Base-by-base conservation (phyloP, 2,888 invertebrate genomes). In the Amblyjoppa fuscipennis region DNA sequence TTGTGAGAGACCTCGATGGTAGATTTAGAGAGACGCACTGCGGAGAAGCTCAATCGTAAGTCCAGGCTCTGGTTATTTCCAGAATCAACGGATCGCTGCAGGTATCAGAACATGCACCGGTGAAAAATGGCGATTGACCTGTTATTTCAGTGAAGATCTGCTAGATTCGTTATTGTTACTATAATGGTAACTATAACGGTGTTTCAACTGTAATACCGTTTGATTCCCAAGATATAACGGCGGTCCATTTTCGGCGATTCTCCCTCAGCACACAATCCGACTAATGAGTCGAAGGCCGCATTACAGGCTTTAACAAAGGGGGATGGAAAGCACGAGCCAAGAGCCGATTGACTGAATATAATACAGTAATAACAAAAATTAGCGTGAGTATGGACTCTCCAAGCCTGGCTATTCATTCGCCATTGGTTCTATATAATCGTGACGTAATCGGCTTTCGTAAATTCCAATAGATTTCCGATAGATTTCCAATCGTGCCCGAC, bases 281-380 rank as follows among this genome's bases (percentile, higher is more conserved):
- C 41, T 41, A 56, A 56, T 56, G 25, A 45, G 59, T 34, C 41
- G 4, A 25, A 41, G 38, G 41, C 28, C 41, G 59, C 59, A 25
- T 59, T 66, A 38, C 38, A 53, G 13, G 34, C 13, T 51, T 2
- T 38, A 53, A 16, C 34, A 66, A 28, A 28, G 53, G 2, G 20
- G 53, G 7, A 20, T 56, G 11, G 11, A 56, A 56, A 6, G 20
- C 20, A 7, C 3, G 9, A 7, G 2, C 5, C 74, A 61, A 59
- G n/a, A 66, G 38, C 5, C n/a, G 16, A 76, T 34, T 34, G 25
- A 66, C 9, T 31, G 20, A 76, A 66, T 53, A 51, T 25, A 51
- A 38, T 34, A 16, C n/a, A 34, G 45, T 45, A 66, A 51, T 38
- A 34, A 64, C 31, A 66, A 76, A 66, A 66, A 76, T 49, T 7